phyloP scores from a whole-genome alignment of 2,113 vertebrate species.

The Corvus hawaiiensis region DNA sequence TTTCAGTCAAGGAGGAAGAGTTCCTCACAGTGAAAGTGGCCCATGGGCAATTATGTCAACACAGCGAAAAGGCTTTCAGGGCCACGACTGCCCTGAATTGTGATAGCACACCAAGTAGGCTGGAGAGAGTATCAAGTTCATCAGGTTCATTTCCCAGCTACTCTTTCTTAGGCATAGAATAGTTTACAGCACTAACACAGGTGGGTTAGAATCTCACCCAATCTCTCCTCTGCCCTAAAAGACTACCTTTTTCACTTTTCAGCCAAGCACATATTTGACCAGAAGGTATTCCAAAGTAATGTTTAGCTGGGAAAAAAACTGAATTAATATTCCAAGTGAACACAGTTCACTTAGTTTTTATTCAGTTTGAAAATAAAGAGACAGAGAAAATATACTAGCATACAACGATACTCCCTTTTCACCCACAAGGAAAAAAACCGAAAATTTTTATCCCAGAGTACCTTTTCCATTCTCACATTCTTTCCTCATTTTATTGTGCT shows the following conservation, averaged over 20 bases:
- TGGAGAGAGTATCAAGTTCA: background rate
- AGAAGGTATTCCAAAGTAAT: background rate
- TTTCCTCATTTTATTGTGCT: slow-evolving; percentile 89
- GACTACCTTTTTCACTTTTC: background rate
- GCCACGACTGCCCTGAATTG: background rate
- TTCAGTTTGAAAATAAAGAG: background rate
- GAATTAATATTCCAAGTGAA: background rate
- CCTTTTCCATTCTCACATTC: slow-evolving; percentile 90
- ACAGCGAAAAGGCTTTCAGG: background rate
- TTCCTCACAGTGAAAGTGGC: background rate
- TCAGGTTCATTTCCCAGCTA: background rate
- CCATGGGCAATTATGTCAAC: background rate
- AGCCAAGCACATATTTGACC: background rate
- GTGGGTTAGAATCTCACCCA: background rate
- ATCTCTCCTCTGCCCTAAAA: background rate
- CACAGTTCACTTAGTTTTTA: background rate
- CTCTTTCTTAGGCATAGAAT: background rate
- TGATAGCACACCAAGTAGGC: background rate
- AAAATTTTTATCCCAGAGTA: slow-evolving; percentile 21
- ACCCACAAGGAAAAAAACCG: background rate
- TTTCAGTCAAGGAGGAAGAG: background rate
- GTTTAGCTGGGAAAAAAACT: background rate
- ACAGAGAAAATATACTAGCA: background rate
- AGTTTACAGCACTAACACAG: background rate
- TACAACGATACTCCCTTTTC: background rate